Evolutionary conservation across 2,113 vertebrate species (phyloP).

Genomic region (Vanacampus margaritifer): DNA sequence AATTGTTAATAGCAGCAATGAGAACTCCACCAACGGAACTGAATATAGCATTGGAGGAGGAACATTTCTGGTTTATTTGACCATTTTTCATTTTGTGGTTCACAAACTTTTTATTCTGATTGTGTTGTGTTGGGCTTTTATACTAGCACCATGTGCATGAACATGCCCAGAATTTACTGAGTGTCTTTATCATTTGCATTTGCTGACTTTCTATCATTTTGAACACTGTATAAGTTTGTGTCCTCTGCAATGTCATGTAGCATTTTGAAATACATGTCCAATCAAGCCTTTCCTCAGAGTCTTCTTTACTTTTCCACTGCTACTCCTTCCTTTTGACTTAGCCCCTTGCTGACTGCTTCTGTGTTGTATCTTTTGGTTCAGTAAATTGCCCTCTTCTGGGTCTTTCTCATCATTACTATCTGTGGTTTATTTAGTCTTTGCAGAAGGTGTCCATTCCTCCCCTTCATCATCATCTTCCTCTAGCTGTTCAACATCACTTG

Average conservation of each 20-base stretch:
- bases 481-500: background rate
- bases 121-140: too few relatives aligned
- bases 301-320: background rate
- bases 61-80: too few relatives aligned
- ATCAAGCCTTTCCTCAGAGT: slow-evolving; percentile 12
- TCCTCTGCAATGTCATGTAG: slow-evolving; percentile 12
- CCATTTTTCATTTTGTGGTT: too few relatives aligned
- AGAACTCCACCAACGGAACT: too few relatives aligned
- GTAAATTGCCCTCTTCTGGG: background rate
- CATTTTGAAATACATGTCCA: slow-evolving; percentile 31
- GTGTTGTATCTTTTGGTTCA: background rate
- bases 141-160: too few relatives aligned
- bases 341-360: background rate
- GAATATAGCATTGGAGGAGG: too few relatives aligned
- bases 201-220: slow-evolving; percentile 17
- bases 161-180: too few relatives aligned
- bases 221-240: background rate
- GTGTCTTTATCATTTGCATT: slow-evolving; percentile 23
- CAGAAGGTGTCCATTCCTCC: background rate
- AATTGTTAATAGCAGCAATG: too few relatives aligned
- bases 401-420: background rate
- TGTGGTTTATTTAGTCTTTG: background rate
- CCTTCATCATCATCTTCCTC: too few relatives aligned
- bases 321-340: background rate
- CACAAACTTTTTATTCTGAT: too few relatives aligned